phyloP scores from a whole-genome alignment of 1,140 invertebrate species.

The Drosophila melanogaster region DNA sequence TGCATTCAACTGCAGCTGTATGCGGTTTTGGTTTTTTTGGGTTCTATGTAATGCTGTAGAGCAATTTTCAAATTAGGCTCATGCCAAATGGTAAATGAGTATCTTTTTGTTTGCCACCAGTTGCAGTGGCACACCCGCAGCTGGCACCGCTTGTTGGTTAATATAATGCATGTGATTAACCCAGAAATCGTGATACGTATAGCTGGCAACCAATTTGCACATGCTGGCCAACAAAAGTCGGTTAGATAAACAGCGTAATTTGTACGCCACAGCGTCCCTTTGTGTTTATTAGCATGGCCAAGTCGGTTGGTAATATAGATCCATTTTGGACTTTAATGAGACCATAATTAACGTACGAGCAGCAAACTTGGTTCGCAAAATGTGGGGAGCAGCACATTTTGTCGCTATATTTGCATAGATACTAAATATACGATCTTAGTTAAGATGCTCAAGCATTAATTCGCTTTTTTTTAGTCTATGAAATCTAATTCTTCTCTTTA shows the following conservation, averaged over 20 bases:
- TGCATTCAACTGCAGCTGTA: constrained; percentile 27
- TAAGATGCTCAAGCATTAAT: no score
- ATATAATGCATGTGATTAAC: constrained; percentile 68
- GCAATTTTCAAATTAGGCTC: constrained; percentile 81
- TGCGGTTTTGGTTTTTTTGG: constrained; percentile 49
- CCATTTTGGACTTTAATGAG: constrained; percentile 36
- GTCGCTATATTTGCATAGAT: not conserved
- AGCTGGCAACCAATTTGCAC: constrained; percentile 42
- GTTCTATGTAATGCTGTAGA: constrained; percentile 29
- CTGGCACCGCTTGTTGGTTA: constrained; percentile 36
- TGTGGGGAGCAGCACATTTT: no score
- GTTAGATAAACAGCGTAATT: constrained; percentile 52
- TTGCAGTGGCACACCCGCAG: constrained; percentile 20
- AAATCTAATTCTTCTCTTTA: no score
- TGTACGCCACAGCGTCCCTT: constrained; percentile 12
- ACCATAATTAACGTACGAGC: constrained; percentile 36
- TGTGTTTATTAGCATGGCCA: not conserved
- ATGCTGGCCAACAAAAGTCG: constrained; percentile 49
- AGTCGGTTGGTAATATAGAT: constrained; percentile 26
- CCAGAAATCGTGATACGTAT: constrained; percentile 46
- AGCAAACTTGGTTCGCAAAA: constrained; percentile 12
- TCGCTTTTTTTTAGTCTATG: no score
- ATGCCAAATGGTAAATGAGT: constrained; percentile 62
- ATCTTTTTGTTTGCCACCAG: constrained; percentile 63
- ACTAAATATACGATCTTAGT: no score